Evolutionary conservation across 2,888 invertebrate species (phyloP), one percentile per base, ranked within the genome.

Genomic region (Bellardia pandia): DNA sequence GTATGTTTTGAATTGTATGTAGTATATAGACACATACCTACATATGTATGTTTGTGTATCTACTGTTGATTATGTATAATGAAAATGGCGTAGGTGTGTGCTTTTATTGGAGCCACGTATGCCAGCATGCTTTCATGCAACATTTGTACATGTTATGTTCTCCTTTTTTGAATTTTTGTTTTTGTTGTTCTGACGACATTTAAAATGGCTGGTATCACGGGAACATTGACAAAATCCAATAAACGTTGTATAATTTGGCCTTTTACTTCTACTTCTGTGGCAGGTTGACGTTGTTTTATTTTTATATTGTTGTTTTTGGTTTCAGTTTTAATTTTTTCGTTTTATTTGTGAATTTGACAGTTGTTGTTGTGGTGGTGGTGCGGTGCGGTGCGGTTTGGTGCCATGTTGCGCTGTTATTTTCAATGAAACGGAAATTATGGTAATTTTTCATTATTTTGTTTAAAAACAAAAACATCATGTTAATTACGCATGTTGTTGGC

Each of bases 381-480:
- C 75, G 88, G 81, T 86, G 88, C 82, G 86, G 79, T 88, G 23
- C 23, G 23, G 23, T 23, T 23, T 84, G 86, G 88, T 88, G 86
- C 86, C 88, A 88, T 81, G 88, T 86, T 82, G 88, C 85, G 89
- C 85, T 86, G 81, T 86, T 88, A 85, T 88, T 88, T 82, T 84
- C 85, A 88, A 80, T 83, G 80, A 86, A 89, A 88, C 88, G 88
- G 78, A 89, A 89, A 89, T 89, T 89, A 89, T 89, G 89, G 88
- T 89, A 89, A 89, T 89, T 89, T 89, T 86, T 86, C 86, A 88
- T 86, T 83, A 85, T 75, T 66, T 83, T 82, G 48, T 71, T 66
- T 78, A 66, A 87, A 74, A 84, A 78, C 58, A 69, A 69, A 85
- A 84, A 85, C 83, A 84, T 86, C 79, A 84, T 75, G 84, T 87